These are phyloP conservation scores for Brachionus calyciflorus DNA, from an alignment of 1,140 invertebrate species.

Conservation along the genomic window DNA sequence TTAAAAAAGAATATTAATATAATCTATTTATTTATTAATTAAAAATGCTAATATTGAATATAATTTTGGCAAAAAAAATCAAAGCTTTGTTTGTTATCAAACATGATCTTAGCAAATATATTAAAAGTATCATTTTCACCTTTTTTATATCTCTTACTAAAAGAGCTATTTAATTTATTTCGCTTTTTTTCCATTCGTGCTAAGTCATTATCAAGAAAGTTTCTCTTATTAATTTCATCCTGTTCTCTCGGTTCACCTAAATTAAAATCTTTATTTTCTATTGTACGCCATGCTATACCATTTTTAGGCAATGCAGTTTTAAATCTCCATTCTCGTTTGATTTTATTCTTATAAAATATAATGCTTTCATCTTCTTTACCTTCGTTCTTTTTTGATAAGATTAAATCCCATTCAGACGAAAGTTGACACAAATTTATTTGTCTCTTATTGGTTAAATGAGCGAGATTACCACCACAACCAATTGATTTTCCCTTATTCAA, in stretches of 20 bases:
- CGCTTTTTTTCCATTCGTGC: neutral
- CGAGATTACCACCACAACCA: neutral
- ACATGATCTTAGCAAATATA: slow-evolving; percentile 23
- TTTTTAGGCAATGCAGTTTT: neutral
- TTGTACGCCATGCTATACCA: neutral
- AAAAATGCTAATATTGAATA: too few species aligned
- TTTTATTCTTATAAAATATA: neutral
- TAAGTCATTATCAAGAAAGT: neutral
- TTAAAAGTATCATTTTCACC: neutral
- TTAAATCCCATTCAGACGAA: neutral
- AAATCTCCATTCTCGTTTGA: neutral
- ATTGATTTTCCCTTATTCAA: neutral
- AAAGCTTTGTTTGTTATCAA: neutral
- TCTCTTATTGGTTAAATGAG: neutral
- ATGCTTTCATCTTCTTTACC: neutral
- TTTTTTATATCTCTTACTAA: neutral
- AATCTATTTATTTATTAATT: too few species aligned
- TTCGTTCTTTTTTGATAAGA: neutral
- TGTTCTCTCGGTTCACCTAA: neutral
- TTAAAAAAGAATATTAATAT: too few species aligned
- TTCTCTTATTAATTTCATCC: neutral
- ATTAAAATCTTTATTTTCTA: slow-evolving; percentile 2
- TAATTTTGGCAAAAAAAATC: neutral
- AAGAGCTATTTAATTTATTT: neutral
- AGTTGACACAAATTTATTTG: neutral